Evolutionary conservation across 2,797 vertebrate species (phyloP), one percentile per base, ranked within the genome.

Genomic region (Scarus forsteni): DNA sequence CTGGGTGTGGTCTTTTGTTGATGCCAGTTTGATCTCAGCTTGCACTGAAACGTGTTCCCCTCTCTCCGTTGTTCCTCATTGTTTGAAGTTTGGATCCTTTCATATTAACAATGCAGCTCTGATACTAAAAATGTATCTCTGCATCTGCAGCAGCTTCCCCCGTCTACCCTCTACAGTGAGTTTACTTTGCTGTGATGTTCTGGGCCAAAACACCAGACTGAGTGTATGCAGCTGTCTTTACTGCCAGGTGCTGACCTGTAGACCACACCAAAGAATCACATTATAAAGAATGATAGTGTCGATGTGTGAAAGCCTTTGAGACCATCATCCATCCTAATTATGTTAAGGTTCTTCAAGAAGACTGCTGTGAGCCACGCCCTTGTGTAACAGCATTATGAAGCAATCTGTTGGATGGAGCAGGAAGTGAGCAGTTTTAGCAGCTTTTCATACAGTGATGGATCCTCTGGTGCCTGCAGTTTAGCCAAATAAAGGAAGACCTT

Each of bases 331-430:
- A 72, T 85, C 39, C 59, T 70, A 59, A 81, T 78, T 65, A 51
- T 76, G 73, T 75, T 83, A 66, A 50, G 53, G 54, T 40, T 71
- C 4, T 71, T 79, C 63, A 57, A 51, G 51, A 70, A 70, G 51
- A 14, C n/a, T 18, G 59, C 8, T 0, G 77, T 43, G 62, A 78
- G 83, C 85, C 90, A 88, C 88, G 59, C 86, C 88, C 79, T 56
- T 59, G 68, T 72, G 54, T 65, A 83, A 86, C 81, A 76, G 80
- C 83, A 84, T 87, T 79, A 82, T 43, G 15, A 49, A 71, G 79
- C 65, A 66, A 66, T 80, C 67, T 87, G 53, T 81, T 83, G 75
- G 81, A 82, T 50, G 60, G 43, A 63, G 61, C 66, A 75, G 80
- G 84, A 86, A 78, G 77, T 63, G 56, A 60, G 60, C 45, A 56